phyloP scores from a whole-genome alignment of 2,113 vertebrate genomes.

The Zonotrichia leucophrys region DNA sequence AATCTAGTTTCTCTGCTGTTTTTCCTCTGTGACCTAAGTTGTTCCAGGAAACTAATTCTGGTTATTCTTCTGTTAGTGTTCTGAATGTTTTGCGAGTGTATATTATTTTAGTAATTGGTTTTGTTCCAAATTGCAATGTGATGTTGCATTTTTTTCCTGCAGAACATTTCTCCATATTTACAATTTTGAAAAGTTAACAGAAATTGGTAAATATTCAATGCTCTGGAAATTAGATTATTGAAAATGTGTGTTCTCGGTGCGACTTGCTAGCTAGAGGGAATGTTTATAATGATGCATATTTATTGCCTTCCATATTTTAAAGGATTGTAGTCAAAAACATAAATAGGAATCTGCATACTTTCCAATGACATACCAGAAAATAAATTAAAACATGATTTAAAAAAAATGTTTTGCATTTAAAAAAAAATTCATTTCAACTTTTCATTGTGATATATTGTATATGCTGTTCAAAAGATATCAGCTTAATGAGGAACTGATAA shows the following conservation, averaged over 20 bases:
- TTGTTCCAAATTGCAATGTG: neutral
- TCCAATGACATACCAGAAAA: neutral
- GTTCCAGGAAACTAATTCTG: constrained; percentile 10
- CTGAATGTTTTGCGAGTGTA: neutral
- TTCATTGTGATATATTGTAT: neutral
- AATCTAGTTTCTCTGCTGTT: constrained; percentile 11
- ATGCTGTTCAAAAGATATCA: neutral
- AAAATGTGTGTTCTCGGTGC: neutral
- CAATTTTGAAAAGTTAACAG: neutral
- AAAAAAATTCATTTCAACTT: neutral
- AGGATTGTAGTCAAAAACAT: neutral
- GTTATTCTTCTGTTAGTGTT: neutral
- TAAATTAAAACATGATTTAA: neutral
- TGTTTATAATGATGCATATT: neutral
- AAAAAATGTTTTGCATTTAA: neutral
- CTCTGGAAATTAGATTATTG: neutral
- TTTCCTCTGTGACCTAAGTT: constrained; percentile 27
- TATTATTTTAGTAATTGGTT: neutral
- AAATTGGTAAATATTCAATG: neutral
- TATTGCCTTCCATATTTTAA: neutral
- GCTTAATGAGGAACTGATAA: neutral
- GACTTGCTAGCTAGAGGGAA: neutral
- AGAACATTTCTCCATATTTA: neutral
- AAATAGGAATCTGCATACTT: neutral
- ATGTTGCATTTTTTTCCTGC: neutral